Base-by-base conservation (phyloP, 2,888 invertebrate species). In the Sisyra nigra region DNA sequence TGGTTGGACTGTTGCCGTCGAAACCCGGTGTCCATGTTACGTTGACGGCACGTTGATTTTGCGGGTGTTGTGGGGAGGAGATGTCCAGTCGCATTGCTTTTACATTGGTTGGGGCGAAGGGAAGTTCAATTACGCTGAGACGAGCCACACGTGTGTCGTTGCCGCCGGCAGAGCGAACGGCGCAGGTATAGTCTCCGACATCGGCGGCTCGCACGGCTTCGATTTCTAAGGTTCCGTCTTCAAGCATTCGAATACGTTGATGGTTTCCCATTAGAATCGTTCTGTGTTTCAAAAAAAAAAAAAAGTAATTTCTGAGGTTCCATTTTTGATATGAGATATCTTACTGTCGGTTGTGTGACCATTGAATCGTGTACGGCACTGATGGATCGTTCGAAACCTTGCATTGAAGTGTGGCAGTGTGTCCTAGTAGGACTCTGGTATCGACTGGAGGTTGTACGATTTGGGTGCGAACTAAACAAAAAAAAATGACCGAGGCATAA, bases 1-100 rank as follows among this genome's bases (percentile, higher is more conserved):
- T 74, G 45, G 96, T 82, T 8, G 91, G 89, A 55, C 92, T 92
- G 62, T 98, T 96, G 44, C 98, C 98, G 65, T 97, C 91, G 62
- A 96, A 98, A 19, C 92, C 92, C 0, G 91, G 85, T 9, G 84
- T 84, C 96, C 97, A 98, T 14, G 82, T 81, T 3, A 97, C 79
- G 56, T 92, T 88, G 48, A 96, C 86, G 19, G 86, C 83, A 57
- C 76, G 74, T 46, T 77, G 76, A 24, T 24, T 24, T 24, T 24
- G 24, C 5, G 24, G 24, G 7, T 24, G 7, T 24, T 24, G 24
- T 7, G 24, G 24, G 2, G 74, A 69, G 10, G 74, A 69, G 4
- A 71, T 67, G 41, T 80, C 79, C 1, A 81, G 57, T 49, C 80
- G 67, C 45, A 64, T 65, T 0, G 92, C 94, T 50, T 76, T 73